Evolutionary conservation across 2,113 vertebrate species (phyloP), one percentile per base, ranked within the genome.

Genomic region (Rattus norvegicus): DNA sequence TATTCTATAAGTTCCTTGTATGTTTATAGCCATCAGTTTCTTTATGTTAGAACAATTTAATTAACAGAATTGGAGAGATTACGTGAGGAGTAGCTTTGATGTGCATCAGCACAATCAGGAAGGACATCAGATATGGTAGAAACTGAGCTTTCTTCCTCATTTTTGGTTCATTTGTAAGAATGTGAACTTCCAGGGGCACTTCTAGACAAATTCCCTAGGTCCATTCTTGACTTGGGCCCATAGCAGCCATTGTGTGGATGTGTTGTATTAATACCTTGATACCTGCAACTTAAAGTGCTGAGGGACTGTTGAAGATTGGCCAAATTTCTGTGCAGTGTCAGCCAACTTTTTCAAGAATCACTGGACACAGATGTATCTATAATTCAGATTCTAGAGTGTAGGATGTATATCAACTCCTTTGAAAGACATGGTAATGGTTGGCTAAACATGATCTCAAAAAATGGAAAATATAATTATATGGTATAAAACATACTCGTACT

Each of bases 191-290:
- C 12, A 61, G 36, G 61, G 20, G 13, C 12, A 28, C 5, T 5
- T 61, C 24, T 39, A 12, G 36, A 56, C 20, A 1, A 52, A 67
- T 67, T 67, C 4, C 33, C 65, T 67, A 67, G 28, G 22, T 61
- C 54, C 6, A 61, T n/a, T 61, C 12, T n/a, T 83, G 11, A 0
- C 56, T 83, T 24, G 22, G 12, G 0, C 39, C 79, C 56, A 61
- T 7, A 39, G 12, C 11, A 39, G 12, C 36, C 0, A 61, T 26
- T 2, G 12, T 22, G 19, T 16, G 12, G 56, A 59, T 63, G n/a
- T 43, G 3, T 1, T 16, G 0, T 17, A 63, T 28, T n/a, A 22
- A 28, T 5, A 28, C n/a, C 10, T 16, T 63, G 3, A 63, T 28
- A 26, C 24, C 56, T 43, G 24, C n/a, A 84, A 63, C 12, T 16